A percentile compares a stretch with the other conserved stretches of the same genome.
These are phyloP conservation scores for Huso huso DNA, from an alignment of 2,797 vertebrate species.

Conservation along the genomic window DNA sequence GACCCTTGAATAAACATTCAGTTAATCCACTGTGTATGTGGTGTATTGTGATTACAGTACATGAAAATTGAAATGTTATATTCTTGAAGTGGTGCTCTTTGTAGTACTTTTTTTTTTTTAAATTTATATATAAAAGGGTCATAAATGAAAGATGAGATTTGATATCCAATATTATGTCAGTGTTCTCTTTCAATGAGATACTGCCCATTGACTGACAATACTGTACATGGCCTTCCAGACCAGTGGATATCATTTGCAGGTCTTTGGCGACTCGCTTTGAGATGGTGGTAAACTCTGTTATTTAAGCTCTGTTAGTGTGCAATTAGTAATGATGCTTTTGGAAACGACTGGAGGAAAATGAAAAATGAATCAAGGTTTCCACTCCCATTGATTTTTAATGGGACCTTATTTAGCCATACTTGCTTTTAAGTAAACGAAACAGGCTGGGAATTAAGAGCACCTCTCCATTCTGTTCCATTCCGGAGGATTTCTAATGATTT, in stretches of 20 bases:
- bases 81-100: background rate
- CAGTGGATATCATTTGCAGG: background rate
- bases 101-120: slow-evolving; percentile 8
- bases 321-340: too few relatives aligned
- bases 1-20: background rate
- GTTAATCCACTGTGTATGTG: background rate
- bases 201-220: too few relatives aligned
- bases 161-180: too few relatives aligned
- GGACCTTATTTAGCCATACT: background rate
- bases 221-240: background rate
- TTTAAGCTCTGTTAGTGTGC: too few relatives aligned
- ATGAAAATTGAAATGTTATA: background rate
- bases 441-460: background rate
- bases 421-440: background rate
- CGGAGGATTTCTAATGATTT: slow-evolving; percentile 11
- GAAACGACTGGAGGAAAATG: background rate
- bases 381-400: background rate
- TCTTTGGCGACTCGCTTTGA: background rate
- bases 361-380: background rate
- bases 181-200: too few relatives aligned
- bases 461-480: background rate
- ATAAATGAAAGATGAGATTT: background rate
- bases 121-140: background rate
- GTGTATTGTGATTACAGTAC: background rate
- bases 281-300: too few relatives aligned